Evolutionary conservation across 2,888 invertebrate species (phyloP).

Genomic region (Thymelicus acteon): DNA sequence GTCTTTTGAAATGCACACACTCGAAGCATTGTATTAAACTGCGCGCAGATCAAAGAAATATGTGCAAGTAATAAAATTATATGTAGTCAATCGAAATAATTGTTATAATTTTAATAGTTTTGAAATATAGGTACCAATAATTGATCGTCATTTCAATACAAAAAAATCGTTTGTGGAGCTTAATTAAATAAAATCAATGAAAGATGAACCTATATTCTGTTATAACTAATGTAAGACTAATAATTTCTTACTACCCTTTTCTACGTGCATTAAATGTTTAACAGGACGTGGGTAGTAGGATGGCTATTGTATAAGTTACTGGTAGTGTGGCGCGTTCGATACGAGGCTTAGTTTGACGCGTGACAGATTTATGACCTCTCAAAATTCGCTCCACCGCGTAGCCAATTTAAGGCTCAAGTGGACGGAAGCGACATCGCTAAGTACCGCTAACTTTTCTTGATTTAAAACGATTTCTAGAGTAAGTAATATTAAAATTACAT

Average conservation of each 20-base stretch:
- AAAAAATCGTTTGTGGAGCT: no score
- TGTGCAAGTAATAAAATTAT: no score
- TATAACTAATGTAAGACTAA: neutral
- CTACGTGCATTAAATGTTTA: neutral
- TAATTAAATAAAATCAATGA: neutral
- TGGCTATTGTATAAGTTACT: slow-evolving; percentile 77
- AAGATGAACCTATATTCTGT: slow-evolving; percentile 12
- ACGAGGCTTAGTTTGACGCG: slow-evolving; percentile 81
- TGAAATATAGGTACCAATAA: no score
- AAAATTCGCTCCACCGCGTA: slow-evolving; percentile 69
- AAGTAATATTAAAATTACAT: neutral
- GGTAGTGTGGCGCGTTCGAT: slow-evolving; percentile 75
- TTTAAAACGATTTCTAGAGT: neutral
- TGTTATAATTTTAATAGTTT: no score
- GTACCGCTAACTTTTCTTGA: slow-evolving; percentile 17
- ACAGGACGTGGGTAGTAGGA: slow-evolving; percentile 45
- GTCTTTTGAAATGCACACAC: neutral
- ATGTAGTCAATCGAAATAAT: no score
- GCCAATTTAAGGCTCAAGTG: slow-evolving; percentile 54
- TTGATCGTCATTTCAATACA: no score
- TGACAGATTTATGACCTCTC: slow-evolving; percentile 82
- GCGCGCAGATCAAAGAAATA: no score
- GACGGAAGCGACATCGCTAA: slow-evolving; percentile 15
- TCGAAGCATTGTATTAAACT: no score
- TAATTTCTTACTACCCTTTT: slow-evolving; percentile 4